Evolutionary conservation across 1,140 invertebrate species (phyloP), one percentile per base, ranked within the genome.

Genomic region (Antheraea pernyi): DNA sequence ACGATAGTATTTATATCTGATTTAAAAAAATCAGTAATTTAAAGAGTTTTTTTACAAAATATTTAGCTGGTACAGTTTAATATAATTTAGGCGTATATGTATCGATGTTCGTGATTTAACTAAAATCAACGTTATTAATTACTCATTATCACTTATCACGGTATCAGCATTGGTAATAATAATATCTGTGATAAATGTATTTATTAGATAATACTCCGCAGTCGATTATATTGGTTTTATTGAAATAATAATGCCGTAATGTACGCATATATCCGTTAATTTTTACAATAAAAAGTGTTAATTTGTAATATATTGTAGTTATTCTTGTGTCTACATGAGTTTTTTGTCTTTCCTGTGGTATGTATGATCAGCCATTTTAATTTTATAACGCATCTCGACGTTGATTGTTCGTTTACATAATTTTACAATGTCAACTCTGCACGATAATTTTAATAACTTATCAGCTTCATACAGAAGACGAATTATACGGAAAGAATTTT

Each of bases 181-280:
- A 65, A 59, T 70, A 70, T 71, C 62, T 62, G 36, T 69, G 75
- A 77, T 75, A 78, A 75, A 66, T 74, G 59, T 69, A 19, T 73
- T 72, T 64, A 36, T 65, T 69, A 58, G 65, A 69, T 71, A 68
- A 63, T 37, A 61, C 63, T 73, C 46, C 39, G 60, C 70, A 78
- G 74, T 79, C 46, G 74, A 69, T 72, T 73, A 69, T 66, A 65
- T 72, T 76, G 70, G 67, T 63, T 69, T n/a, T 62, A 61, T 46
- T 72, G 71, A 62, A 58, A 68, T 67, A 67, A 46, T 62, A 72
- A 70, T 69, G 53, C 65, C 60, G 71, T 65, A 70, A 65, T 13
- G 46, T 53, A 53, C 46, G 46, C 11, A 16, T 53, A 61, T 59
- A 53, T 65, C 42, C 36, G 36, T 68, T 19, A 46, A n/a, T 63